phyloP scores from a whole-genome alignment of 2,797 vertebrate species.

The Meda fulgida region DNA sequence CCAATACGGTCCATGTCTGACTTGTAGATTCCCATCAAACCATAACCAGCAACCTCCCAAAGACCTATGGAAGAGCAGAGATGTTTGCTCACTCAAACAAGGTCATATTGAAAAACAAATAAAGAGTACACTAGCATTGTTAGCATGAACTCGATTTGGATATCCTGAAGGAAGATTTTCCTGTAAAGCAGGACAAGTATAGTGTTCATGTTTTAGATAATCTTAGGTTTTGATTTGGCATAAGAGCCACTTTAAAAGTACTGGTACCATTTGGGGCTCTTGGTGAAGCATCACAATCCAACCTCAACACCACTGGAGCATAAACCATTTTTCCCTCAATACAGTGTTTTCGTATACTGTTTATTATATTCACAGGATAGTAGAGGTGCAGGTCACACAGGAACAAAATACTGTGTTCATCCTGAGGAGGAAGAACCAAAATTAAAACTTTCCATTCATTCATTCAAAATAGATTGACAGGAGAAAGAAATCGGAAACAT shows the following conservation, averaged over 20 bases:
- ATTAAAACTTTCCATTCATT: background rate
- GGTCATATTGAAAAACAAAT: background rate
- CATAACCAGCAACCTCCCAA: conserved; percentile 87
- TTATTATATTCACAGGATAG: conserved; percentile 79
- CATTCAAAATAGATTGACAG: background rate
- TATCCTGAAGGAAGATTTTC: background rate
- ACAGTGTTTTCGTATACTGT: conserved; percentile 81
- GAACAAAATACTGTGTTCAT: conserved; percentile 80
- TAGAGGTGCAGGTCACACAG: conserved; percentile 87
- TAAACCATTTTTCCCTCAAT: conserved; percentile 85
- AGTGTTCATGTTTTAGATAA: background rate
- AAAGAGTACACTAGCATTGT: background rate
- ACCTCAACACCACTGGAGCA: conserved; percentile 83
- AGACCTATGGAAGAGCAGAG: conserved; percentile 51
- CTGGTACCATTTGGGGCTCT: conserved; percentile 43
- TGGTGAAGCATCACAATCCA: conserved; percentile 79
- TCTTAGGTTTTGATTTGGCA: background rate
- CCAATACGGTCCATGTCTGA: conserved; percentile 82
- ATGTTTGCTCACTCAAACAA: background rate
- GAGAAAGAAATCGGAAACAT: background rate
- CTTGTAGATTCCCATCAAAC: conserved; percentile 86
- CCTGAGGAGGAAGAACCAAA: conserved; percentile 20
- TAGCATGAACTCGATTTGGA: background rate
- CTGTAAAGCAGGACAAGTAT: background rate
- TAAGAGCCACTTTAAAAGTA: background rate